Evolutionary conservation across 1,140 invertebrate genomes (phyloP).

Genomic region (Euschistus heros): DNA sequence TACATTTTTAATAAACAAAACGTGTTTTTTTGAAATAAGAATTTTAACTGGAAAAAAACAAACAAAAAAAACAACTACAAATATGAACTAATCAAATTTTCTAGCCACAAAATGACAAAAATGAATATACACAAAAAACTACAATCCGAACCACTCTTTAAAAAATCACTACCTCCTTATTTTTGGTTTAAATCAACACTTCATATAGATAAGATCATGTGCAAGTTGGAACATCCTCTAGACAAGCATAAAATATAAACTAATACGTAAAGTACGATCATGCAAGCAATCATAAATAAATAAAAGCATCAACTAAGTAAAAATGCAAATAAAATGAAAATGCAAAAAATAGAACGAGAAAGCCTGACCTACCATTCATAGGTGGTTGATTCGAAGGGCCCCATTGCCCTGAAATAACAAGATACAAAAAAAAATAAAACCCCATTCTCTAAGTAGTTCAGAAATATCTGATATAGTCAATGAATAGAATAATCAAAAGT

Average conservation of each 20-base stretch:
- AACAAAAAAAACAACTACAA: not conserved
- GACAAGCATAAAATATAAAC: not conserved
- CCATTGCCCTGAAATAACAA: constrained; percentile 34
- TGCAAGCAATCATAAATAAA: constrained; percentile 1
- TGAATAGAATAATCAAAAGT: not conserved
- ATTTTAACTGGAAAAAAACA: not conserved
- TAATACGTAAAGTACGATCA: not conserved
- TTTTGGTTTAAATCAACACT: too few species aligned
- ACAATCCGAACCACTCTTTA: too few species aligned
- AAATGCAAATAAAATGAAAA: constrained; percentile 14
- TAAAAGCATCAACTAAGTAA: constrained; percentile 4
- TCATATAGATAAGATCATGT: too few species aligned
- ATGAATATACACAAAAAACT: too few species aligned
- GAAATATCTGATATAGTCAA: not conserved
- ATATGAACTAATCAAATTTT: too few species aligned
- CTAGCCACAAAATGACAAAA: too few species aligned
- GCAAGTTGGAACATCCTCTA: too few species aligned
- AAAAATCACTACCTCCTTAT: too few species aligned
- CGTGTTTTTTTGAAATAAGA: not conserved
- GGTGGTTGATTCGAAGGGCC: constrained; percentile 33
- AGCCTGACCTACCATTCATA: constrained; percentile 33
- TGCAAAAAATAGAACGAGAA: constrained; percentile 17
- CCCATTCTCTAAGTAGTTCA: constrained; percentile 1
- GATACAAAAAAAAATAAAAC: constrained; percentile 17
- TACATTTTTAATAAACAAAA: not conserved